Base-by-base conservation (phyloP, 2,797 vertebrate species). In the Gymnoscopelus microlampas region DNA sequence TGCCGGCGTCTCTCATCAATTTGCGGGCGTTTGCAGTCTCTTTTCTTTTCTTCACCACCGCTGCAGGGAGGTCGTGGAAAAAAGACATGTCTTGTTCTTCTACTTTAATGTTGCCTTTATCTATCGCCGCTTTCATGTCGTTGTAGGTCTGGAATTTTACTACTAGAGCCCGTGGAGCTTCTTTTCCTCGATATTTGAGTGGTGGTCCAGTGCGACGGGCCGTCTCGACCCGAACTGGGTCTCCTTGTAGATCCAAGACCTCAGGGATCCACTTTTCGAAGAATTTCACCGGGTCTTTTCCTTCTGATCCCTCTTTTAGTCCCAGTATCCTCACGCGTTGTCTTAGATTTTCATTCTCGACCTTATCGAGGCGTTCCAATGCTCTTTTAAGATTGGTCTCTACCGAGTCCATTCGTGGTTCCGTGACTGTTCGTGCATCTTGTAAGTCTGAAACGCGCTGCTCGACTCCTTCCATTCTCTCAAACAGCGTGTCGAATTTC, bases 201-300 rank as follows among this genome's bases (percentile, higher is more conserved):
- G 26, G 3, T 26, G 56, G 56, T 58, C 55, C 56, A 2, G 56
- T 32, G 56, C 56, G 26, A 11, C 32, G 23, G 19, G 56, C 56
- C 32, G 23, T 26, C 19, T 58, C 56, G 6, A 58, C 13, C 56
- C 10, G n/a, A n/a, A n/a, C n/a, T n/a, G n/a, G n/a, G n/a, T 58
- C 8, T 9, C 24, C 24, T 26, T 26, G 26, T 26, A 26, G 24
- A 3, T 32, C 24, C 26, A 58, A 12, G 26, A 58, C 56, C 9
- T 58, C 56, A 26, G 26, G 24, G 9, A 58, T 58, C 56, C 56
- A 58, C 24, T 14, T 32, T 24, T 58, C 56, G 32, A 58, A 58
- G 12, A 32, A 58, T 7, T 23, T 5, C 2, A 58, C 19, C 26
- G 56, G 56, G 2, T 26, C 7, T 58, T 58, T 58, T 9, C 56